These are phyloP conservation scores for Geothlypis trichas DNA, from an alignment of 2,113 vertebrate genomes.

Conservation along the genomic window DNA sequence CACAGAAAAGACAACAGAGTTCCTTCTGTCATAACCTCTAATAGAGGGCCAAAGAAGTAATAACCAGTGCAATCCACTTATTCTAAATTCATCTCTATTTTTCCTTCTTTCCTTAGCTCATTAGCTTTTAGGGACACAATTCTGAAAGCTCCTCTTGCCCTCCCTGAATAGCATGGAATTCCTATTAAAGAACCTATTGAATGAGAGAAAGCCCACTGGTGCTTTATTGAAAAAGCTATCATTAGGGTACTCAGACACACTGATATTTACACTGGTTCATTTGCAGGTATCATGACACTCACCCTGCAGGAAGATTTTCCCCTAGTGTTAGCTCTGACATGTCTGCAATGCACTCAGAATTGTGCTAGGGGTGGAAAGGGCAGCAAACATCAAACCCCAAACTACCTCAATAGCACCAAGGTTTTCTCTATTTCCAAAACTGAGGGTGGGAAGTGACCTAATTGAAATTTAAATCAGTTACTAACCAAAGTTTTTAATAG, in stretches of 20 bases:
- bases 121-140: not conserved
- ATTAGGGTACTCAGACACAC: not conserved
- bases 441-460: not conserved
- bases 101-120: not conserved
- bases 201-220: not conserved
- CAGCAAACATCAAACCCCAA: not conserved
- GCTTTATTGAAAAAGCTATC: not conserved
- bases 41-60: accelerated
- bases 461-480: not conserved
- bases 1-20: not conserved
- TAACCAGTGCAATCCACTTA: not conserved
- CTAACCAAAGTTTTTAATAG: not conserved
- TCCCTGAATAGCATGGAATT: not conserved
- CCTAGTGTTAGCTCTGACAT: not conserved
- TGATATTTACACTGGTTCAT: not conserved
- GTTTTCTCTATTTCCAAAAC: not conserved
- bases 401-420: not conserved
- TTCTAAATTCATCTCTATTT: not conserved
- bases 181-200: not conserved
- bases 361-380: not conserved
- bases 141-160: not conserved
- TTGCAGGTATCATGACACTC: not conserved
- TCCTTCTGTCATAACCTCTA: not conserved
- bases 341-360: not conserved
- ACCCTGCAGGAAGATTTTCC: not conserved